These are phyloP conservation scores for Eclectus roratus DNA, from an alignment of 2,113 vertebrate genomes.

Conservation along the genomic window DNA sequence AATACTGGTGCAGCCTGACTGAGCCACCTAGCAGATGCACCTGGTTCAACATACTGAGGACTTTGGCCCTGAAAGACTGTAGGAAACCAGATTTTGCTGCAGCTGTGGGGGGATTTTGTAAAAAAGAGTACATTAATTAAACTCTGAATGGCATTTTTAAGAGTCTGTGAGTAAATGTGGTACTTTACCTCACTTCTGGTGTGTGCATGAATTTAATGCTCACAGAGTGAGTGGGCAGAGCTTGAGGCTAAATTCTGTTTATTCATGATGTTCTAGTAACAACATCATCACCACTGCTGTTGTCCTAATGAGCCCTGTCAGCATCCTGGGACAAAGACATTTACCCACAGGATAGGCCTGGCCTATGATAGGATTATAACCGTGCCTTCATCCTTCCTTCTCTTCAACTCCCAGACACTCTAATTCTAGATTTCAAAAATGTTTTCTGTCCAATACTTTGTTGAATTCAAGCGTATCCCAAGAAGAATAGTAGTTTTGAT, in stretches of 20 bases:
- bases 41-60: background rate
- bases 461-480: background rate
- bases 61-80: background rate
- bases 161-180: background rate
- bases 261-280: background rate
- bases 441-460: background rate
- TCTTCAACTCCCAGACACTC: background rate
- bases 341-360: background rate
- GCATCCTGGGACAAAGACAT: background rate
- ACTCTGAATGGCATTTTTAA: background rate
- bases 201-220: background rate
- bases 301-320: background rate
- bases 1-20: background rate
- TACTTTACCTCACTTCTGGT: background rate
- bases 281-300: background rate
- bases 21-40: background rate
- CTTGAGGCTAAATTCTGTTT: background rate
- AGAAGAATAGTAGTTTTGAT: background rate
- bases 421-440: background rate
- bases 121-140: constrained; percentile 7
- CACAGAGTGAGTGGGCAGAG: background rate
- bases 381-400: background rate
- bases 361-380: background rate
- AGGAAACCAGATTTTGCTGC: constrained; percentile 13
- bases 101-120: background rate